These are phyloP conservation scores for Heliconius hermathena DNA, from an alignment of 1,140 invertebrate genomes.

Conservation along the genomic window DNA sequence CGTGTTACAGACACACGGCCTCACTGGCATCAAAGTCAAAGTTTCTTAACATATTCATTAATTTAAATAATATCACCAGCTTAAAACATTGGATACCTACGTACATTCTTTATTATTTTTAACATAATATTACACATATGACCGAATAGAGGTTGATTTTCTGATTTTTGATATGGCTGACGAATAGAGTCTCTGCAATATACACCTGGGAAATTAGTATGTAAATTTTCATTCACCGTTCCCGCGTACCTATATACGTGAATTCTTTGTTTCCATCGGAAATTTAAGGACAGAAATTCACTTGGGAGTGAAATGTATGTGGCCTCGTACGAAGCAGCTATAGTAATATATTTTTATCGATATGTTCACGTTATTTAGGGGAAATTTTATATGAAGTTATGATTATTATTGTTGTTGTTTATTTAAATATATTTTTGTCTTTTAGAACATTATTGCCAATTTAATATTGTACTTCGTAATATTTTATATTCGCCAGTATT, in stretches of 20 bases:
- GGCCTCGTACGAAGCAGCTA: conserved; percentile 21
- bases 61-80: background rate
- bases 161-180: conserved; percentile 48
- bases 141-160: conserved; percentile 18
- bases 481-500: too few relatives aligned
- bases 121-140: conserved; percentile 8
- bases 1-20: too few relatives aligned
- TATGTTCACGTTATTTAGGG: background rate
- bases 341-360: conserved; percentile 8
- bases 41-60: background rate
- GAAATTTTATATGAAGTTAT: background rate
- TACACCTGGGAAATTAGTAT: conserved; percentile 77
- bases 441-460: background rate
- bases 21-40: too few relatives aligned
- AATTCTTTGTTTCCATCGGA: conserved; percentile 77
- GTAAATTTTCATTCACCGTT: conserved; percentile 75
- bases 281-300: conserved; percentile 72
- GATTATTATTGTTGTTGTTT: background rate
- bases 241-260: conserved; percentile 66
- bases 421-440: background rate
- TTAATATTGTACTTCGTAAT: too few relatives aligned
- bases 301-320: conserved; percentile 46
- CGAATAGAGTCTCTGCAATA: conserved; percentile 62
- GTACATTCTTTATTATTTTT: background rate
- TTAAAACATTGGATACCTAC: background rate